Evolutionary conservation across 2,797 vertebrate species (phyloP).

Genomic region (Thripadectes ignobilis): DNA sequence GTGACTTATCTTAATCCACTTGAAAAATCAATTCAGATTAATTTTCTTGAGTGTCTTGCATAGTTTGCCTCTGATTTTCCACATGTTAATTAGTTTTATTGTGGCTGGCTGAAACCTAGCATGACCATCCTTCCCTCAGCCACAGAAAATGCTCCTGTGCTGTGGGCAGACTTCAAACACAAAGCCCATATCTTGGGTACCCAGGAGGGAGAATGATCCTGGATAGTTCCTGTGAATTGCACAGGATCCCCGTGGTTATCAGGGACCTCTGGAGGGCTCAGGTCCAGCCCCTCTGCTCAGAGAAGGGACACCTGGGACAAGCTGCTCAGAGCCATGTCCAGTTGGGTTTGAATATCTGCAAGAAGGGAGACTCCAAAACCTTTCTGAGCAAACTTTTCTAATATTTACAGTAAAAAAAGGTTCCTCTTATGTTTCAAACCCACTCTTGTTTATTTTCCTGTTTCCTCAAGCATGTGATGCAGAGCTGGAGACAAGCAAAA

Average conservation of each 20-base stretch:
- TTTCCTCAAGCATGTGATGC: constrained; percentile 65
- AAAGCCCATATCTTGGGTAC: background rate
- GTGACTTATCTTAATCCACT: constrained; percentile 39
- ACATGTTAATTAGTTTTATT: background rate
- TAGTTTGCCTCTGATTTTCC: constrained; percentile 39
- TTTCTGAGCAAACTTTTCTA: background rate
- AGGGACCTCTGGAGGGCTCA: background rate
- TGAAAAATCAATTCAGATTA: constrained; percentile 51
- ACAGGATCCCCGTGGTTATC: background rate
- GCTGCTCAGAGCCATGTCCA: background rate
- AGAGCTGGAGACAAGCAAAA: constrained; percentile 78
- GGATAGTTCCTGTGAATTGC: background rate
- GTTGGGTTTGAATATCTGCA: background rate
- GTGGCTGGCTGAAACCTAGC: background rate
- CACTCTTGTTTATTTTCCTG: background rate
- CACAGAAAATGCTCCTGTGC: background rate
- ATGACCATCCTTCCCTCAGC: background rate
- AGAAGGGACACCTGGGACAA: background rate
- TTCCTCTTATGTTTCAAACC: background rate
- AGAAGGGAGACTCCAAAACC: background rate
- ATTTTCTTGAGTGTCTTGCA: constrained; percentile 33
- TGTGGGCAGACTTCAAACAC: background rate
- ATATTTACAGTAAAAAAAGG: background rate
- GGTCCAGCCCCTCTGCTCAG: background rate
- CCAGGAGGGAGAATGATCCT: background rate